Evolutionary conservation across 1,140 invertebrate species (phyloP).

Genomic region (Nymphalis io): DNA sequence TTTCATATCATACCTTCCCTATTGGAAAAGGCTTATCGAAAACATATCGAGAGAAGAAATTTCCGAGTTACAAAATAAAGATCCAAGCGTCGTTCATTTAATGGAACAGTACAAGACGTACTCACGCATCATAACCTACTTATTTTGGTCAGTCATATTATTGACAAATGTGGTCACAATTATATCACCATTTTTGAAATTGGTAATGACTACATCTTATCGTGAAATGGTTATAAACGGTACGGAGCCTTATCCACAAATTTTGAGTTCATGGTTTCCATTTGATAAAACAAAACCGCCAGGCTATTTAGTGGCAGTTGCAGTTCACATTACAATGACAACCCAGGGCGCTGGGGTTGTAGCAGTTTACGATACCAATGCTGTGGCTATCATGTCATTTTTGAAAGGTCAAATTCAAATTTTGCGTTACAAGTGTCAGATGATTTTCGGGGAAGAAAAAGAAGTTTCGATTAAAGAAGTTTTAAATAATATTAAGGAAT

Average conservation of each 20-base stretch:
- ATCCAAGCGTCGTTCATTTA: slow-evolving; percentile 33
- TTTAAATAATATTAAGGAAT: slow-evolving; percentile 53
- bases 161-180: slow-evolving; percentile 46
- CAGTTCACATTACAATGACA: slow-evolving; percentile 49
- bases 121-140: slow-evolving; percentile 51
- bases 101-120: slow-evolving; percentile 52
- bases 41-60: slow-evolving; percentile 44
- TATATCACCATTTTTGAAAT: slow-evolving; percentile 52
- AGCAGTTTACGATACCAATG: slow-evolving; percentile 55
- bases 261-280: slow-evolving; percentile 64
- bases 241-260: slow-evolving; percentile 50
- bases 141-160: slow-evolving; percentile 52
- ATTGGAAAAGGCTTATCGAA: slow-evolving; percentile 24
- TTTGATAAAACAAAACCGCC: slow-evolving; percentile 55
- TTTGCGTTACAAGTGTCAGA: slow-evolving; percentile 48
- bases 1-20: slow-evolving; percentile 33
- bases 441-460: slow-evolving; percentile 45
- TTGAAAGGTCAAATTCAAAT: slow-evolving; percentile 50
- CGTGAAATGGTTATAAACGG: slow-evolving; percentile 45
- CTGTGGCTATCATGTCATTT: slow-evolving; percentile 51
- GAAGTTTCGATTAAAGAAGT: slow-evolving; percentile 30
- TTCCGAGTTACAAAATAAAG: slow-evolving; percentile 27
- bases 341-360: slow-evolving; percentile 47
- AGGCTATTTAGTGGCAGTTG: slow-evolving; percentile 45
- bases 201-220: slow-evolving; percentile 39